These are phyloP conservation scores for Xestoiulus laeticollis DNA, from an alignment of 2,888 invertebrate species.

Conservation along the genomic window DNA sequence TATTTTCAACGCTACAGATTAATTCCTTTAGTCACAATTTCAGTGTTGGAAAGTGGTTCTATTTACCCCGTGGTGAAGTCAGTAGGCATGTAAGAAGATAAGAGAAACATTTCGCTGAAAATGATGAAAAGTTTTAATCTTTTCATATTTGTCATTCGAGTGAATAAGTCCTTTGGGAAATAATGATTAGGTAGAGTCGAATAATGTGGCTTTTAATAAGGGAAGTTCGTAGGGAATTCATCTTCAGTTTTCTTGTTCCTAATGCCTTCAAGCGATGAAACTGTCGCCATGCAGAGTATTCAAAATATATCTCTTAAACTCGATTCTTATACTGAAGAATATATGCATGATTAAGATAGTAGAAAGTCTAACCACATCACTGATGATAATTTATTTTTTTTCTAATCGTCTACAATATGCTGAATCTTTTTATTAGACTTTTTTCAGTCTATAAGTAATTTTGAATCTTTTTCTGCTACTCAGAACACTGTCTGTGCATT, in stretches of 20 bases:
- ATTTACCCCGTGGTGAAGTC: background rate
- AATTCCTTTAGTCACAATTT: background rate
- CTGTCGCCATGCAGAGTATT: too few relatives aligned
- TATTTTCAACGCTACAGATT: background rate
- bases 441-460: too few relatives aligned
- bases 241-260: background rate
- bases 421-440: too few relatives aligned
- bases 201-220: background rate
- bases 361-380: too few relatives aligned
- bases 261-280: too few relatives aligned
- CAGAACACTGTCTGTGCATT: too few relatives aligned
- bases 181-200: background rate
- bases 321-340: too few relatives aligned
- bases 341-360: too few relatives aligned
- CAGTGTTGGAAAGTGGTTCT: background rate
- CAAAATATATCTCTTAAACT: too few relatives aligned
- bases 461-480: too few relatives aligned
- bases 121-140: constrained; percentile 13
- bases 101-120: background rate
- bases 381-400: too few relatives aligned
- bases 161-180: background rate
- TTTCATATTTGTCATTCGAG: background rate
- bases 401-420: too few relatives aligned
- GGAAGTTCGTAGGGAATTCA: background rate
- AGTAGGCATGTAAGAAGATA: background rate